phyloP scores from a whole-genome alignment of 2,888 invertebrate genomes.

The Andrena bucephala region DNA sequence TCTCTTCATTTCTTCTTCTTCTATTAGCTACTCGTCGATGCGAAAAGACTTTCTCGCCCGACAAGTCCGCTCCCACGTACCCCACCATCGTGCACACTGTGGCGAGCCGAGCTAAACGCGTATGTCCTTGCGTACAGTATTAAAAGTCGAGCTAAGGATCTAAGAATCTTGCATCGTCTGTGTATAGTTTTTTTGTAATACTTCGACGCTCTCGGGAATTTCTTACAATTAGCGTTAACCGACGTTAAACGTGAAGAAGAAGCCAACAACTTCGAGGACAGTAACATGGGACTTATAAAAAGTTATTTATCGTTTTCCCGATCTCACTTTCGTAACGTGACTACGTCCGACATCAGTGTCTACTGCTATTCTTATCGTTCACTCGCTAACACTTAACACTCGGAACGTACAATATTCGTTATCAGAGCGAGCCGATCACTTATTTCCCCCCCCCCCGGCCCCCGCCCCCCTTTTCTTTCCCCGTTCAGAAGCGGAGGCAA shows the following conservation, averaged over 20 bases:
- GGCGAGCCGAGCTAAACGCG: not conserved
- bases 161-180: not conserved
- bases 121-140: conserved; percentile 12
- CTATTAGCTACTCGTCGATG: no score
- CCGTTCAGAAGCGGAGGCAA: not conserved
- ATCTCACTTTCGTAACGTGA: conserved; percentile 24
- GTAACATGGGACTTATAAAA: conserved; percentile 51
- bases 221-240: not conserved
- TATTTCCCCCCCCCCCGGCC: not conserved
- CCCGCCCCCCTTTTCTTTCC: not conserved
- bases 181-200: not conserved
- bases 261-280: conserved; percentile 33
- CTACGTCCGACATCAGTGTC: conserved; percentile 10
- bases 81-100: not conserved
- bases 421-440: not conserved
- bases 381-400: conserved; percentile 1
- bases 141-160: not conserved
- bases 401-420: not conserved
- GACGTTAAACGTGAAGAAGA: not conserved
- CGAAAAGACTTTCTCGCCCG: no score
- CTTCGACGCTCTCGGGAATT: not conserved
- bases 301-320: conserved; percentile 26
- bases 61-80: no score
- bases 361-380: conserved; percentile 11
- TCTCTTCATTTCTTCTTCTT: not conserved